Evolutionary conservation across 2,113 vertebrate genomes (phyloP), one percentile per base, ranked within the genome.

Genomic region (Carassius auratus): DNA sequence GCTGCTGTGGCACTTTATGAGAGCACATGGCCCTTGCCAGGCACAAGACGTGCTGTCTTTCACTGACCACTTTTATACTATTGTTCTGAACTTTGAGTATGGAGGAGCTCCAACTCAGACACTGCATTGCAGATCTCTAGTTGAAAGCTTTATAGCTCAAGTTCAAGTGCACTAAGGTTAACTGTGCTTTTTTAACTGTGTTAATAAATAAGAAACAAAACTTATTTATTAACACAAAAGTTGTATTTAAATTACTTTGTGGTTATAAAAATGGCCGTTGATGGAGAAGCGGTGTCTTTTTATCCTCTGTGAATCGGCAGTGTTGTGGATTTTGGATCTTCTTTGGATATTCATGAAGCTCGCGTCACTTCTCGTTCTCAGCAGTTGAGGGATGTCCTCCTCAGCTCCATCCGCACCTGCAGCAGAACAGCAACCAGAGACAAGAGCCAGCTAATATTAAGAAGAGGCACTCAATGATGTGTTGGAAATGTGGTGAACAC

Each of bases 211-310:
- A 26, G 26, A 26, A 26, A 26, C 26, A 26, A 26, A 26, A 26
- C 26, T 26, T 26, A 26, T 26, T 26, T 26, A 42, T 61, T 19
- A 36, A 33, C 68, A 38, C 33, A 19, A 17, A 38, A 33, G 17
- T 19, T 50, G n/a, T 13, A 3, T 14, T 23, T 48, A 85, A 74
- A 23, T 88, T 90, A 97, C 97, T 96, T 97, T 97, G 90, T 97
- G 96, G 87, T 97, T 97, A 90, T 97, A 97, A 87, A 97, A 97
- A 91, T 97, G 97, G 7, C 96, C 97, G 4, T 97, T 97, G 88
- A 97, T 97, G 69, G 97, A 97, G 91, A 96, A 97, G 23, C 96
- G 92, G 87, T 97, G 95, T 81, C 93, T 90, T 69, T 91, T 95
- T 55, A 96, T 74, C 61, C 94, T 93, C 90, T 96, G 96, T 85